Evolutionary conservation across 2,797 vertebrate genomes (phyloP), one percentile per base, ranked within the genome.

Genomic region (Chiroxiphia lanceolata): DNA sequence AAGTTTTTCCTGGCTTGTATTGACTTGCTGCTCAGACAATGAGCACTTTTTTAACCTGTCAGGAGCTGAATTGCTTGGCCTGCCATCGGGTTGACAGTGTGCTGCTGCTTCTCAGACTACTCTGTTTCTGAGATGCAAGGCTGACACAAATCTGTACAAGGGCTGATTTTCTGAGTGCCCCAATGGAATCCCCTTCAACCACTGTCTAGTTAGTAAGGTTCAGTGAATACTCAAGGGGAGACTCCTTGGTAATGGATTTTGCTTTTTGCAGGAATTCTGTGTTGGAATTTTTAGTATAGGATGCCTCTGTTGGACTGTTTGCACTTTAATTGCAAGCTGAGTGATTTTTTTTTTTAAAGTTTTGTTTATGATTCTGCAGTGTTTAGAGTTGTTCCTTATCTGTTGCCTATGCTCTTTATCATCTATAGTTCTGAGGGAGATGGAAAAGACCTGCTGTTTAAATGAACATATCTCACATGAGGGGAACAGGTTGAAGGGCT

Each of bases 1-100:
- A 85, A 90, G 88, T 82, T 94, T 90, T 94, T 95, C 60, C 93
- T 94, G 93, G 85, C 88, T 92, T 91, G 70, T 48, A 17, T 70
- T 87, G 93, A 57, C 63, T 75, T 89, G 42, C 78, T 90, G 25
- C 75, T 92, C 60, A 61, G 95, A 93, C 91, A 96, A 79, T 90
- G 83, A 94, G 74, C 64, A 40, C 86, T 89, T 87, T 77, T 97
- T 57, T 64, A 93, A 85, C 79, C 82, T 93, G 90, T 94, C 88
- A 60, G 93, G 54, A 90, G 64, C 74, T 42, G 77, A 82, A 71
- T 33, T 76, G 83, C 79, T 54, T 18, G 59, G 44, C 59, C 76
- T 91, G 82, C 82, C 48, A 4, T 50, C 8, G 44, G 51, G 56
- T 13, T 91, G 86, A 60, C 91, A 82, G 74, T 23, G 27, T 56